Conservation (phyloP, 2,888 invertebrate species). For the Athripsodes cinereus region DNA sequence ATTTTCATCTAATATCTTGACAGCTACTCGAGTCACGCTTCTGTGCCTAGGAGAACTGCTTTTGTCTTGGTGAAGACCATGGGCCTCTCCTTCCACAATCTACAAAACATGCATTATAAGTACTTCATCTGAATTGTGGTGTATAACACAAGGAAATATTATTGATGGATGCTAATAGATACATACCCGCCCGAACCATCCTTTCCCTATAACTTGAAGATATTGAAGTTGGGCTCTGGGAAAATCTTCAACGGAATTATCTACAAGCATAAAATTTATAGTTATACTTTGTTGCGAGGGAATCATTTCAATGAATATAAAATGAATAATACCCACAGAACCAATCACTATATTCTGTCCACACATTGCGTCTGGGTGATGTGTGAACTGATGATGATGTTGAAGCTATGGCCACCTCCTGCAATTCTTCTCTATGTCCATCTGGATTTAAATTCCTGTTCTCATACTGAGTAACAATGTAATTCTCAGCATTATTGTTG, state of each 20-base stretch:
- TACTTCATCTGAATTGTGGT: too few species aligned
- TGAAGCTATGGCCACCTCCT: constrained; percentile 10
- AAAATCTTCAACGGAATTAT: constrained; percentile 53
- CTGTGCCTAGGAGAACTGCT: background rate
- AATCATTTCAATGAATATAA: background rate
- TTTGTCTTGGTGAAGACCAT: constrained; percentile 34
- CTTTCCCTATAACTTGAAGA: constrained; percentile 72
- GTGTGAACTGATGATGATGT: constrained; percentile 9
- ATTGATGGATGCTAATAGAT: too few species aligned
- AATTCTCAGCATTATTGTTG: constrained; percentile 50
- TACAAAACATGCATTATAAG: too few species aligned
- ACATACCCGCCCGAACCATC: constrained; percentile 77
- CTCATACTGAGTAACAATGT: constrained; percentile 49
- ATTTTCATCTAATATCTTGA: constrained; percentile 73
- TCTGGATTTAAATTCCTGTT: constrained; percentile 39
- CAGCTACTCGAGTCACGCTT: constrained; percentile 51
- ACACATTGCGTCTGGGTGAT: constrained; percentile 3
- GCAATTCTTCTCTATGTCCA: constrained; percentile 19
- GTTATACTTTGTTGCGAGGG: background rate
- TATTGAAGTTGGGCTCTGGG: constrained; percentile 74
- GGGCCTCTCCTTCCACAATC: constrained; percentile 75
- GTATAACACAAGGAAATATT: too few species aligned
- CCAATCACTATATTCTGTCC: constrained; percentile 39
- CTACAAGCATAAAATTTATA: constrained; percentile 33
- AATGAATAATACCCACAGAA: constrained; percentile 34